Conservation (phyloP, 2,113 vertebrate species). For the Rhynchopsitta pachyrhyncha region DNA sequence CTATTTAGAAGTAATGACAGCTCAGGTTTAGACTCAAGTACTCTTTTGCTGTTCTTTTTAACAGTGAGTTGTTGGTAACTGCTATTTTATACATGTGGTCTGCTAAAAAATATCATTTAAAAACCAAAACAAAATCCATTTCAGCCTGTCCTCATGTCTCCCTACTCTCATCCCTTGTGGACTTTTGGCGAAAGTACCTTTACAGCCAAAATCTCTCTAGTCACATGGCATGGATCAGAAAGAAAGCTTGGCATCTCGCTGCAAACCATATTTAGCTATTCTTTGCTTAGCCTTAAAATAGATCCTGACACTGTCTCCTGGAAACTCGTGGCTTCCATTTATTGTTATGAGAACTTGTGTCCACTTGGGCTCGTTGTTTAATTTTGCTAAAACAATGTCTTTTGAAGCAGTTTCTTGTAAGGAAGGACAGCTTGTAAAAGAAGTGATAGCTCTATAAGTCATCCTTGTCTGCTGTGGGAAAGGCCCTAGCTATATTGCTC, state of each 20-base stretch:
- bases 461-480: not conserved
- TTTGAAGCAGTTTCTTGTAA: not conserved
- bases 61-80: not conserved
- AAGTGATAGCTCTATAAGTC: not conserved
- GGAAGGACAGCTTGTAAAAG: not conserved
- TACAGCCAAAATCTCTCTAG: not conserved
- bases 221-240: not conserved
- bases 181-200: not conserved
- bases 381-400: not conserved
- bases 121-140: not conserved
- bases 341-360: not conserved
- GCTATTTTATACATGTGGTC: not conserved
- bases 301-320: conserved; percentile 18
- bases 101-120: not conserved
- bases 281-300: conserved; percentile 45
- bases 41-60: not conserved
- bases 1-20: not conserved
- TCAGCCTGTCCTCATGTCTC: not conserved
- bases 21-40: not conserved
- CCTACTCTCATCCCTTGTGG: not conserved
- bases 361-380: not conserved
- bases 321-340: not conserved
- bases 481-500: not conserved
- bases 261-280: conserved; percentile 54
- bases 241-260: not conserved